These are phyloP conservation scores for Drosophila kanapiae DNA, from an alignment of 1,140 invertebrate genomes.

Conservation along the genomic window DNA sequence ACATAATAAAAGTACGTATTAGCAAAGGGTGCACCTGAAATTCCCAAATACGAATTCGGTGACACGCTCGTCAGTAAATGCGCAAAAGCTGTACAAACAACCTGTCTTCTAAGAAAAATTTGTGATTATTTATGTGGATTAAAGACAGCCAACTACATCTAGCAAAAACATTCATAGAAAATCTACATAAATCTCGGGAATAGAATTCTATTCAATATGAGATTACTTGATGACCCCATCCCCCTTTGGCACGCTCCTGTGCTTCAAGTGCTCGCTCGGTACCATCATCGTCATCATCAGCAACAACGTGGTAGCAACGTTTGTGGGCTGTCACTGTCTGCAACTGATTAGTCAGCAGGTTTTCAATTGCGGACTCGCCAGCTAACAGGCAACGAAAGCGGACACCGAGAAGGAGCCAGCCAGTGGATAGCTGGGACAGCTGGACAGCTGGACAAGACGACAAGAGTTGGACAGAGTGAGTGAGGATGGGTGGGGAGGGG, in stretches of 20 bases:
- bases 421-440: constrained; percentile 6
- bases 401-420: constrained; percentile 18
- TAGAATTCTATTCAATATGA: too few species aligned
- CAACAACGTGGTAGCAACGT: constrained; percentile 15
- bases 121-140: too few species aligned
- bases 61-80: neutral
- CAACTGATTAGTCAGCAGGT: constrained; percentile 73
- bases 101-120: too few species aligned
- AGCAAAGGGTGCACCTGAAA: neutral
- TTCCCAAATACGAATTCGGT: neutral
- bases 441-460: constrained; percentile 4
- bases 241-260: constrained; percentile 5
- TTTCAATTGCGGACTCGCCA: constrained; percentile 32
- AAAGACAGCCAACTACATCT: too few species aligned
- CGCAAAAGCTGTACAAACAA: too few species aligned
- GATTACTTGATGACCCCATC: neutral
- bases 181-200: neutral
- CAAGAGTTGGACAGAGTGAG: constrained; percentile 1
- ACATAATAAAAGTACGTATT: neutral
- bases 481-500: neutral
- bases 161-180: too few species aligned
- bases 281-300: constrained; percentile 8
- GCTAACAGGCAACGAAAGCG: constrained; percentile 5
- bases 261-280: neutral
- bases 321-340: constrained; percentile 59